Evolutionary conservation across 2,797 vertebrate species (phyloP), one percentile per base, ranked within the genome.

Genomic region (Paratrypauchen microcephalus): DNA sequence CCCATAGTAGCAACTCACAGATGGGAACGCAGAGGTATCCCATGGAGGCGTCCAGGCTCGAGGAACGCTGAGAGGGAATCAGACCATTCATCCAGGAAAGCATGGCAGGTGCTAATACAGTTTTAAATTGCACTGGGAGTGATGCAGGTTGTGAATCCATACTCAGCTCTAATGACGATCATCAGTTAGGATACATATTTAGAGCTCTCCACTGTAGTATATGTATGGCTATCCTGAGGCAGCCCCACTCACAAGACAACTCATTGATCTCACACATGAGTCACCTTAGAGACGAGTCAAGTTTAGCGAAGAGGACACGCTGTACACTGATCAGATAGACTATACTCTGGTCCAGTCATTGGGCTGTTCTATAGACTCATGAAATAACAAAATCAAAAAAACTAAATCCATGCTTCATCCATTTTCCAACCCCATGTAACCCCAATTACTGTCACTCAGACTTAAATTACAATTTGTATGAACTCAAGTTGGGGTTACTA

Each of bases 31-130:
- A 72, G 86, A 89, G 77, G 78, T 78, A 73, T 88, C 78, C 84
- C 69, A 80, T 81, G 50, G 78, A 77, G 69, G 79, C 82, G 79
- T 83, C 82, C 72, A 65, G 41, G 83, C 83, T 65, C 55, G 73
- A 76, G 77, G 54, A 80, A 83, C 67, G 72, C 70, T 78, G 63
- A 73, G 50, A 78, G 79, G 18, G 68, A 83, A 86, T 81, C 83
- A 85, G 83, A 77, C 81, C 86, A 90, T 89, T 79, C 85, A 89
- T 89, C 86, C 85, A 89, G 83, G 86, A 87, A 89, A 87, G 79
- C 78, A 89, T 77, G 85, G 82, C 81, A 74, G 80, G 72, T 72
- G 69, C 73, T 87, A 88, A 90, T 88, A 87, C 67, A 71, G 84
- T 89, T 89, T 89, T 87, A 90, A 90, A 86, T 83, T 69, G 77